A percentile compares a stretch with the other conserved stretches of the same genome.
phyloP scores from a whole-genome alignment of 1,140 invertebrate species.

The Pseudachorutes palmiensis region DNA sequence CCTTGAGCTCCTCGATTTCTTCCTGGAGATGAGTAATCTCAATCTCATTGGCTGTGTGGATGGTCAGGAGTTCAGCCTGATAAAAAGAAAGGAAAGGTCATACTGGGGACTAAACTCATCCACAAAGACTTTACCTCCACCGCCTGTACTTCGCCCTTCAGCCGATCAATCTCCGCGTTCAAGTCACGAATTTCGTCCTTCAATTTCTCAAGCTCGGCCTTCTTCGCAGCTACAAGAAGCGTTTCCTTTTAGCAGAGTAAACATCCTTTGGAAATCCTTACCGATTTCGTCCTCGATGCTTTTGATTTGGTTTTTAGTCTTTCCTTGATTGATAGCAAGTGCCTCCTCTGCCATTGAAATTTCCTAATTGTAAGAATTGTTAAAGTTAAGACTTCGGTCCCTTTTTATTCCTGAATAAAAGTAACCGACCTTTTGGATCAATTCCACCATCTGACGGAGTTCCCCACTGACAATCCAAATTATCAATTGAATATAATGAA shows the following conservation, averaged over 20 bases:
- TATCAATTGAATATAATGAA: too few relatives aligned
- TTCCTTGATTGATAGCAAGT: not conserved
- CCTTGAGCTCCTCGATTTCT: not conserved
- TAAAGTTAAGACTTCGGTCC: too few relatives aligned
- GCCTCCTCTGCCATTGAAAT: too few relatives aligned
- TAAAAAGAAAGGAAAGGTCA: too few relatives aligned
- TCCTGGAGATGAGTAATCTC: not conserved
- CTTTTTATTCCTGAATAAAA: too few relatives aligned
- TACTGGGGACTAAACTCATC: too few relatives aligned
- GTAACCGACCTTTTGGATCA: too few relatives aligned
- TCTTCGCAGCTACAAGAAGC: not conserved
- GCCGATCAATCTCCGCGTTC: not conserved
- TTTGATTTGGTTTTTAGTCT: not conserved
- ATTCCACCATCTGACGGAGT: too few relatives aligned
- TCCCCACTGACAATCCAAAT: too few relatives aligned
- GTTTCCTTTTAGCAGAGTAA: not conserved
- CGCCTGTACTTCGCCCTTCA: not conserved
- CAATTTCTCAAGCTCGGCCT: not conserved
- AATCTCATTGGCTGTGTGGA: not conserved
- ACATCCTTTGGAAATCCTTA: too few relatives aligned
- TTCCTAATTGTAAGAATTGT: too few relatives aligned
- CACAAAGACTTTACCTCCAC: too few relatives aligned
- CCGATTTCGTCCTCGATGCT: not conserved
- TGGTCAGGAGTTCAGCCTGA: not conserved
- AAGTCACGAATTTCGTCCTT: not conserved